These are phyloP conservation scores for Xanthorhoe designata DNA, from an alignment of 2,888 invertebrate genomes.

Conservation along the genomic window DNA sequence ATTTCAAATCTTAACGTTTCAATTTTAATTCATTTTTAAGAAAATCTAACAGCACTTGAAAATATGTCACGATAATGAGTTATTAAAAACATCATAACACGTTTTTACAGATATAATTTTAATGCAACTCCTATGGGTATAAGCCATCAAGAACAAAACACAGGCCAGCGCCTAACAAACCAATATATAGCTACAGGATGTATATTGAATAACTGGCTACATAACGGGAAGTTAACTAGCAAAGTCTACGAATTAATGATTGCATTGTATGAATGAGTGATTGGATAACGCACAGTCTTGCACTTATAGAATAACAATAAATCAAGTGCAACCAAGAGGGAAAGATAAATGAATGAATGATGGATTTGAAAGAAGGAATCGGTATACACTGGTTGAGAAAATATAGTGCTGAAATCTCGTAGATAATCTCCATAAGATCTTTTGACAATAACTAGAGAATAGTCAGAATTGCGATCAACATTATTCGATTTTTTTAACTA, in stretches of 20 bases:
- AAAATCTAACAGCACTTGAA: too few species aligned
- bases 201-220: conserved; percentile 25
- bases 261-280: conserved; percentile 41
- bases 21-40: too few species aligned
- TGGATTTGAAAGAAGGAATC: not conserved
- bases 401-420: not conserved
- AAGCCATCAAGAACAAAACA: not conserved
- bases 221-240: conserved; percentile 40
- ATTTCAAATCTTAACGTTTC: too few species aligned
- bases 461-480: too few species aligned
- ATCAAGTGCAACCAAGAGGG: conserved; percentile 22
- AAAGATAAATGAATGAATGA: conserved; percentile 18
- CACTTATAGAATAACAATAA: conserved; percentile 25
- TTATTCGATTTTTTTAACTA: too few species aligned
- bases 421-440: not conserved
- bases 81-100: too few species aligned
- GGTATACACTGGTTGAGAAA: conserved; percentile 1
- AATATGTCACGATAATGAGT: too few species aligned
- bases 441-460: too few species aligned
- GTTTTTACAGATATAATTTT: too few species aligned
- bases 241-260: conserved; percentile 39
- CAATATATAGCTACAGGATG: not conserved
- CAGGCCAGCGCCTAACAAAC: not conserved
- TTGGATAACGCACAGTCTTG: conserved; percentile 34
- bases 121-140: too few species aligned